These are phyloP conservation scores for Ochropleura plecta DNA, from an alignment of 2,888 invertebrate genomes.

Conservation along the genomic window DNA sequence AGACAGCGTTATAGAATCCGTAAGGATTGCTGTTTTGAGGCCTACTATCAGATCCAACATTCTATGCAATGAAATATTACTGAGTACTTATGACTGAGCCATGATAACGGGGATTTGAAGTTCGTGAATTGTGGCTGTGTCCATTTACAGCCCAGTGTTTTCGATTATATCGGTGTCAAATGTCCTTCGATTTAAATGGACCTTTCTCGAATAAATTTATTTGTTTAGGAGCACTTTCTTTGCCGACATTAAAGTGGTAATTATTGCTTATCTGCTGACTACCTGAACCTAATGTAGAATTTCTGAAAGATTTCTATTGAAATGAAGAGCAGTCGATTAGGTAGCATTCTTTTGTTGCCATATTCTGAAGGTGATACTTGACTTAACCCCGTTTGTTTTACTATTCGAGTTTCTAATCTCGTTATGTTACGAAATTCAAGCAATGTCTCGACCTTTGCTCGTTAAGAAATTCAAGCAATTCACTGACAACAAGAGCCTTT, in stretches of 20 bases:
- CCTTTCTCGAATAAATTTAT: constrained; percentile 42
- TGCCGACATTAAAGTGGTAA: neutral
- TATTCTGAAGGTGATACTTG: neutral
- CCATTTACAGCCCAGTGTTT: constrained; percentile 36
- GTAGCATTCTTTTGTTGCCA: neutral
- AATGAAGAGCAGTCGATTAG: neutral
- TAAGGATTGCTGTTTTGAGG: constrained; percentile 66
- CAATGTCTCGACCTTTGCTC: no score
- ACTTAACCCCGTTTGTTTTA: neutral
- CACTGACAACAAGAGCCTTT: neutral
- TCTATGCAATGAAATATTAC: constrained; percentile 48
- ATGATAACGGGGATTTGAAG: constrained; percentile 51
- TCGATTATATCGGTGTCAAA: constrained; percentile 50
- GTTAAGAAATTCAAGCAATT: neutral
- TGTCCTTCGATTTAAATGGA: constrained; percentile 32
- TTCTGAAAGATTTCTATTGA: neutral
- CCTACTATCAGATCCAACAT: constrained; percentile 63
- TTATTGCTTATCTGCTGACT: neutral
- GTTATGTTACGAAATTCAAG: no score
- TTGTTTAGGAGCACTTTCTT: constrained; percentile 9
- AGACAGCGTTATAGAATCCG: constrained; percentile 59
- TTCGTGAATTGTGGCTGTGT: constrained; percentile 41
- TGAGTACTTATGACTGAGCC: constrained; percentile 21
- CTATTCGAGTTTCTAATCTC: neutral
- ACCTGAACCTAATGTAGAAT: neutral